These are phyloP conservation scores for Subacronicta megacephala DNA, from an alignment of 2,888 invertebrate genomes.

Conservation along the genomic window DNA sequence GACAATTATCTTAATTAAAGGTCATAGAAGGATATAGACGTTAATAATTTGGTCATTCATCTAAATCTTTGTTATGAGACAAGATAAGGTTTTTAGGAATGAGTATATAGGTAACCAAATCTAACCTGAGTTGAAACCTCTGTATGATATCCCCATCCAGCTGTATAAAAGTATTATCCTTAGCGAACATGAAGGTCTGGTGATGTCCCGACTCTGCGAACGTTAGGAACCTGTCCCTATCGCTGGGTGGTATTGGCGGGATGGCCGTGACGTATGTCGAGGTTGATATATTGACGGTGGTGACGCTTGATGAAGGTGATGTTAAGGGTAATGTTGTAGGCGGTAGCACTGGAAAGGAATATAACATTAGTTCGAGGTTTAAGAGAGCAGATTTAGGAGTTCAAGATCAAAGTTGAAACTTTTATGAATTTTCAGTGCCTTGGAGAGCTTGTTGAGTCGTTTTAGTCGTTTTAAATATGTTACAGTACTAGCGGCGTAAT, in stretches of 20 bases:
- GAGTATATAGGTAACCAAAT: no score
- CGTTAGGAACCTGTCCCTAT: slow-evolving; percentile 94
- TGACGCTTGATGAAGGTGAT: slow-evolving; percentile 65
- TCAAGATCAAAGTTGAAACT: no score
- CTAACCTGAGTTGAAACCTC: slow-evolving; percentile 96
- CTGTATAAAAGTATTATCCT: slow-evolving; percentile 97
- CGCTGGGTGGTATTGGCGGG: slow-evolving; percentile 92
- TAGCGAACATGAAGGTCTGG: slow-evolving; percentile 97
- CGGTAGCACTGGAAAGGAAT: slow-evolving; percentile 71
- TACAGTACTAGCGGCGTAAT: no score
- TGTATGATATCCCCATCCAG: slow-evolving; percentile 97
- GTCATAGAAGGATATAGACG: no score
- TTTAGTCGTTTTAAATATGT: no score
- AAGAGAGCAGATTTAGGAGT: no score
- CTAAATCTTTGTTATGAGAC: no score
- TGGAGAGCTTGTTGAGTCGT: no score
- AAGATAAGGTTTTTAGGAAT: background rate
- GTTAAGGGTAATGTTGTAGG: slow-evolving; percentile 76
- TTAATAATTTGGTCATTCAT: no score
- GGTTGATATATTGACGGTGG: slow-evolving; percentile 85
- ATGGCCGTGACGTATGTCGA: slow-evolving; percentile 82
- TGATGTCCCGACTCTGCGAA: slow-evolving; percentile 96
- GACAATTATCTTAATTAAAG: no score
- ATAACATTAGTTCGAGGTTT: no score
- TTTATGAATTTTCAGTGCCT: no score